Base-by-base conservation (phyloP, 2,797 vertebrate genomes). In the Danio jaintianensis region DNA sequence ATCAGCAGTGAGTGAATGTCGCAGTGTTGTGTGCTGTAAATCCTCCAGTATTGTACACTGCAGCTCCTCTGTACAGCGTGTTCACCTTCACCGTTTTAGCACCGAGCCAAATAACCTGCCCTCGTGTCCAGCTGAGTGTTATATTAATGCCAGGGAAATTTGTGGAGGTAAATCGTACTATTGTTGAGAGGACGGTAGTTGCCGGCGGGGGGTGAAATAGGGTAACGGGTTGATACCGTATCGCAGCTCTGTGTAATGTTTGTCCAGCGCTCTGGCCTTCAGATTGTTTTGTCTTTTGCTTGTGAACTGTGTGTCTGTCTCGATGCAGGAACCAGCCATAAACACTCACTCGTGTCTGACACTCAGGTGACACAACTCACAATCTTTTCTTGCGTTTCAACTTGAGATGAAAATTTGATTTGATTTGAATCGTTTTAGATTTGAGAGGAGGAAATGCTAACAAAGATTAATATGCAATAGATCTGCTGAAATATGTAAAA, bases 231-330 rank as follows among this genome's bases (percentile, higher is more conserved):
- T 13, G 12, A 79, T 64, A 47, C 52, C 55, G 18, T 66, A 63
- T 82, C 18, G 2, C 78, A 80, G 62, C 56, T 69, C 45, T 16
- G 48, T 79, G 69, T 73, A 9, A 70, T 82, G 78, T 84, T 84
- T 78, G 76, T 58, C 75, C 18, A 10, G 36, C 59, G 16, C 79
- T 47, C 45, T 69, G 56, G 63, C 67, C 29, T 66, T 71, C 68
- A 48, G 56, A 74, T 29, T 78, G 63, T 82, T 78, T 71, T 68
- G 69, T 82, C 70, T 74, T 55, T 47, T 42, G 12, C 55, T 29
- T 66, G 56, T 56, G 73, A 62, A 61, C 63, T 76, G 55, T 0
- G 43, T 56, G 48, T 75, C 40, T 82, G 8, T 79, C 43, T 22
- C 52, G 20, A 38, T 63, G 50, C 43, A 56, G 55, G 42, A 58